Conservation (phyloP, 2,888 invertebrate species). For the Drosophila subsilvestris region DNA sequence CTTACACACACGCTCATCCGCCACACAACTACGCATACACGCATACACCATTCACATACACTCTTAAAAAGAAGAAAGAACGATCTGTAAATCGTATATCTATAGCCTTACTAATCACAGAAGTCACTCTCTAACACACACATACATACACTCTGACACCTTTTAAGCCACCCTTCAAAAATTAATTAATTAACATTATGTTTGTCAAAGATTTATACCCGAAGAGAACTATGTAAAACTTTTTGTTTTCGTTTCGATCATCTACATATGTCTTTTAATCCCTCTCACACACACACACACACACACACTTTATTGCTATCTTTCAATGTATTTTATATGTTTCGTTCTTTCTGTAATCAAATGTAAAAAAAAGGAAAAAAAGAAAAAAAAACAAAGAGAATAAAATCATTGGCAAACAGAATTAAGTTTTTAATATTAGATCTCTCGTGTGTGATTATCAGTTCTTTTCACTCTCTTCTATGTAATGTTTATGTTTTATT, state of each 20-base stretch:
- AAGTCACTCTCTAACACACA: constrained; percentile 39
- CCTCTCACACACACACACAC: background rate
- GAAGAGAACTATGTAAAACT: constrained; percentile 63
- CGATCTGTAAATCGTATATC: constrained; percentile 53
- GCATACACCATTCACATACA: constrained; percentile 13
- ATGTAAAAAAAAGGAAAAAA: constrained; percentile 44
- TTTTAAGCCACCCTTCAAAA: constrained; percentile 66
- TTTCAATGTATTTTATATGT: constrained; percentile 64
- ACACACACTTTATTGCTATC: constrained; percentile 4
- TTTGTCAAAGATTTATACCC: constrained; percentile 60
- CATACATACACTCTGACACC: constrained; percentile 31
- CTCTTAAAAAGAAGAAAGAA: constrained; percentile 10
- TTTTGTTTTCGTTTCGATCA: constrained; percentile 49
- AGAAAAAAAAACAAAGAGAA: constrained; percentile 38
- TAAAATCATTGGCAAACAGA: constrained; percentile 64
- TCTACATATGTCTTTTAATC: constrained; percentile 40
- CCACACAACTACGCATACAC: constrained; percentile 31
- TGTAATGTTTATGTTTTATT: constrained; percentile 48
- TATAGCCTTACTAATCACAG: constrained; percentile 45
- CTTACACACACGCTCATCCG: constrained; percentile 23
- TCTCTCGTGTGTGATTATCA: constrained; percentile 69
- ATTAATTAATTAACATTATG: constrained; percentile 66
- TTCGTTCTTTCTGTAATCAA: constrained; percentile 51
- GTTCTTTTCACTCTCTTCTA: constrained; percentile 45
- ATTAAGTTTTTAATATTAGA: constrained; percentile 72